Conservation (phyloP, 2,797 vertebrate genomes). For the Dendrocincla tyrannina region DNA sequence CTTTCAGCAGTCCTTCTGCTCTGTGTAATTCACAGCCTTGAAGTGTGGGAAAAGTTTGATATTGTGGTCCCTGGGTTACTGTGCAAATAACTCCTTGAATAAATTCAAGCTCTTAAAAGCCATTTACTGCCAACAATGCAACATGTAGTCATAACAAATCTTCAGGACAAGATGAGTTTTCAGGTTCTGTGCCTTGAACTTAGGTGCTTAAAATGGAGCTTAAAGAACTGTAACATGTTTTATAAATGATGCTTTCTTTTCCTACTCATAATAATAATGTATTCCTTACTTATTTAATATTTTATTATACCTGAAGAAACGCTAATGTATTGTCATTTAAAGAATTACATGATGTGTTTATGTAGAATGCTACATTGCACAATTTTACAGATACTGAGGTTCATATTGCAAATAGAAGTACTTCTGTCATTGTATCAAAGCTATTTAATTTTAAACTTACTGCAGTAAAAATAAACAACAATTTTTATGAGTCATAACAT, state of each 20-base stretch:
- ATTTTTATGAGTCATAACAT: background rate
- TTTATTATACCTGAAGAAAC: background rate
- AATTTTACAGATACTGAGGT: background rate
- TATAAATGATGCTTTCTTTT: background rate
- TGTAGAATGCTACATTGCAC: background rate
- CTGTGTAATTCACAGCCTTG: background rate
- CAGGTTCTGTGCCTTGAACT: background rate
- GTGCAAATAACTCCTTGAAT: background rate
- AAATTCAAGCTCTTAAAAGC: background rate
- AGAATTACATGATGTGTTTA: background rate
- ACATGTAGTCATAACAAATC: accelerated
- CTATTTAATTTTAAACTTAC: background rate
- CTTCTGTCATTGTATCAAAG: background rate
- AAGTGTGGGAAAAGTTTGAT: background rate
- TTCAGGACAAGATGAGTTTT: background rate
- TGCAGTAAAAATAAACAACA: background rate
- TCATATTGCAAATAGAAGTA: background rate
- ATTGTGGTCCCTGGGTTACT: background rate
- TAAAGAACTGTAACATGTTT: background rate
- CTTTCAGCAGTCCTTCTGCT: background rate
- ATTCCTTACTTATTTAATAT: background rate
- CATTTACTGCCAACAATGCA: background rate
- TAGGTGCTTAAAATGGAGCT: background rate
- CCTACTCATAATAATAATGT: background rate
- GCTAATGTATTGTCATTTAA: background rate